Evolutionary conservation across 2,797 vertebrate genomes (phyloP).

Genomic region (Mionectes olivaceus): DNA sequence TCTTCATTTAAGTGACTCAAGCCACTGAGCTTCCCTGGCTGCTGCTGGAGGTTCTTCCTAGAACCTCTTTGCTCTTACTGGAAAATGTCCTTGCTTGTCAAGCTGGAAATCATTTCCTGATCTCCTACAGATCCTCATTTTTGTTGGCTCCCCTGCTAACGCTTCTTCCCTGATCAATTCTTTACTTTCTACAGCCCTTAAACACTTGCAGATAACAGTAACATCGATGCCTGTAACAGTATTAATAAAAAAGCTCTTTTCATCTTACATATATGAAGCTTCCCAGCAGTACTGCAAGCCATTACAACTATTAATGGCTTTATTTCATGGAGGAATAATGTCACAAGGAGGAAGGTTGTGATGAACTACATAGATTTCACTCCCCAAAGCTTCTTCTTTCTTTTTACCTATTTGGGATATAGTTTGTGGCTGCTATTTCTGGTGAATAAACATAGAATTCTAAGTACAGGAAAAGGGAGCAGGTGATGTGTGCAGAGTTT

Average conservation of each 20-base stretch:
- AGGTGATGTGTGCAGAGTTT: background rate
- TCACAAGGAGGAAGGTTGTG: background rate
- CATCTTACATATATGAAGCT: conserved; percentile 3
- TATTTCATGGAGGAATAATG: background rate
- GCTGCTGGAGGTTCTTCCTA: conserved; percentile 45
- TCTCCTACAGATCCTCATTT: conserved; percentile 42
- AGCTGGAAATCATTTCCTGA: conserved; percentile 42
- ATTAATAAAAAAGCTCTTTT: conserved; percentile 26
- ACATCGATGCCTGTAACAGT: background rate
- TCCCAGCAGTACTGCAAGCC: conserved; percentile 16
- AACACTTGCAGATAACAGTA: conserved; percentile 8
- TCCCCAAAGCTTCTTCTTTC: background rate
- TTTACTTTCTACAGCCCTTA: conserved; percentile 1
- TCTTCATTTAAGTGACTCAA: conserved; percentile 57
- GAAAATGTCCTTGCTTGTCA: conserved; percentile 9
- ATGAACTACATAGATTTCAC: background rate
- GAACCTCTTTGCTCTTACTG: conserved; percentile 44
- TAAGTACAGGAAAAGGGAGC: background rate
- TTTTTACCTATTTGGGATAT: background rate
- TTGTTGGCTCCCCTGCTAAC: background rate
- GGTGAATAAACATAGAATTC: background rate
- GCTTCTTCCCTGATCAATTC: background rate
- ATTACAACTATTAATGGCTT: conserved; percentile 25
- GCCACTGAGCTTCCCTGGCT: conserved; percentile 22
- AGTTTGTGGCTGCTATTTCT: background rate